A percentile compares a stretch with the other conserved stretches of the same genome.
Evolutionary conservation across 2,113 vertebrate species (phyloP).

Genomic region (Acanthochromis polyacanthus): DNA sequence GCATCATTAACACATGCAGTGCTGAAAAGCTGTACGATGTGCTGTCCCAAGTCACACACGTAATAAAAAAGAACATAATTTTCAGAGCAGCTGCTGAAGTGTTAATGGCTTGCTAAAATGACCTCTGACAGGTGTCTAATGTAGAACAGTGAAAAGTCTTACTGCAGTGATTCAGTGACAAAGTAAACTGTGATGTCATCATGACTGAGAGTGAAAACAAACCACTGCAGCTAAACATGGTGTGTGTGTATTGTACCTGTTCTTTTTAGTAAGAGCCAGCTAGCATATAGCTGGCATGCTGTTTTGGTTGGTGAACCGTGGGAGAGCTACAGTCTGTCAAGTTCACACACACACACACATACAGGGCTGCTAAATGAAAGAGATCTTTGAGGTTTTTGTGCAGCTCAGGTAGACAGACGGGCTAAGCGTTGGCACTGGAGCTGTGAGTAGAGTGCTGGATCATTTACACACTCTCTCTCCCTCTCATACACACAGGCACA

Average conservation of each 20-base stretch:
- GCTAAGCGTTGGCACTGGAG: constrained; percentile 64
- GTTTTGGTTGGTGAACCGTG: constrained; percentile 45
- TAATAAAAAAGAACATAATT: not conserved
- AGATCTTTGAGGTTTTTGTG: constrained; percentile 65
- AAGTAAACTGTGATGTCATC: constrained; percentile 60
- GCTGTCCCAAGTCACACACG: not conserved
- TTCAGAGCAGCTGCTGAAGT: constrained; percentile 27
- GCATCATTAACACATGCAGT: constrained; percentile 44
- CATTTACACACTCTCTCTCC: constrained; percentile 7
- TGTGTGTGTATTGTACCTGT: not conserved
- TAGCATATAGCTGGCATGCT: constrained; percentile 9
- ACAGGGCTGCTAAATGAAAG: constrained; percentile 64
- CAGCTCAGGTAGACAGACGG: constrained; percentile 59
- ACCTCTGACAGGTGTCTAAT: constrained; percentile 40
- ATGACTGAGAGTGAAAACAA: constrained; percentile 46
- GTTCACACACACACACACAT: constrained; percentile 15
- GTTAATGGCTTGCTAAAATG: constrained; percentile 14
- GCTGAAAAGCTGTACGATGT: constrained; percentile 29
- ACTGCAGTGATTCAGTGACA: constrained; percentile 51
- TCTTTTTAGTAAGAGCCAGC: not conserved
- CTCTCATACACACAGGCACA: not conserved
- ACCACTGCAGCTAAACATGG: not conserved
- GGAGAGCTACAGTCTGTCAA: constrained; percentile 20
- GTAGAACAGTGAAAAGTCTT: constrained; percentile 5
- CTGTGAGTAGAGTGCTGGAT: constrained; percentile 31